Base-by-base conservation (phyloP, 1,140 invertebrate genomes). In the Drosophila saltans region DNA sequence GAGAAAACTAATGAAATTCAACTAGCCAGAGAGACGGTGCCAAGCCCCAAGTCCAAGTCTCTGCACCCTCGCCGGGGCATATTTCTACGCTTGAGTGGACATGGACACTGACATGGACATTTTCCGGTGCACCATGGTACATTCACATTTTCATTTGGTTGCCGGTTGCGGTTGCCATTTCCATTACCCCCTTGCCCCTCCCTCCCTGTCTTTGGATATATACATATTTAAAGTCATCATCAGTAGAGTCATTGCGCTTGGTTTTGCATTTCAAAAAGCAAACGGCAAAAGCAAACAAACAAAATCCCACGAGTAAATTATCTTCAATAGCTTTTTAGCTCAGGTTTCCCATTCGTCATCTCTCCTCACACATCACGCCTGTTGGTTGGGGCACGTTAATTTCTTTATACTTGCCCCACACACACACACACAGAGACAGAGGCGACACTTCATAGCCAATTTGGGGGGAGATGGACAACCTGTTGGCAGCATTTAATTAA, bases 61-160 rank as follows among this genome's bases (percentile, higher is more conserved):
- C n/a, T 6, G 57, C 33, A 59, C 9, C 57, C 57, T 39, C 57
- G 45, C 39, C 30, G 60, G 43, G 40, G 58, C 56, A 72, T 66
- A 55, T 72, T 64, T 67, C 69, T 75, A 56, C 58, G 83, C 80
- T 74, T 80, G 72, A 86, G 76, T 86, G 83, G 84, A 86, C 82
- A 88, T 86, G 83, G 84, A 86, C 82, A 88, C 80, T 61, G 69
- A 76, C 82, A 82, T 86, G 82, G 82, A 85, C 82, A 69, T 76
- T 78, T 72, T 80, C 61, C 74, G 71, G 80, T 75, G 80, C 52
- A 74, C 26, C 43, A 40, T 33, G 65, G 69, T 58, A 66, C 77
- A 66, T 68, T 71, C 43, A 65, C 66, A 72, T 76, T 81, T 73
- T 60, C 74, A 78, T 75, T 72, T 72, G 69, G 28, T 30, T 30